Evolutionary conservation across 2,888 invertebrate species (phyloP).

Genomic region (Drosophila kanekoi): DNA sequence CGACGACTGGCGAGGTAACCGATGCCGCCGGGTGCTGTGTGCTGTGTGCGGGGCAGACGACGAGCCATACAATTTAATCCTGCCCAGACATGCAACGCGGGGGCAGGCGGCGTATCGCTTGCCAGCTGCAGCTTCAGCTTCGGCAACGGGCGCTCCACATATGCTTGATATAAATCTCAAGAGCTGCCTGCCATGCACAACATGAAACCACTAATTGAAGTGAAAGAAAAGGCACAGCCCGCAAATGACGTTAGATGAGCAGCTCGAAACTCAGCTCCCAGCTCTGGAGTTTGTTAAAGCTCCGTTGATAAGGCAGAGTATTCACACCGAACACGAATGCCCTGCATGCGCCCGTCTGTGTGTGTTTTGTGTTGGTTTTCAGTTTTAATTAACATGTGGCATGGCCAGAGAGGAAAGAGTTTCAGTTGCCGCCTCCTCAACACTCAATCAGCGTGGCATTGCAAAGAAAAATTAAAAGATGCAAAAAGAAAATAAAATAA

Average conservation of each 20-base stretch:
- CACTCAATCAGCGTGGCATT: slow-evolving; percentile 55
- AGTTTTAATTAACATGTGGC: slow-evolving; percentile 77
- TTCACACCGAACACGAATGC: slow-evolving; percentile 28
- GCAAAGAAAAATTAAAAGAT: not conserved
- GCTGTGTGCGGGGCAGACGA: not conserved
- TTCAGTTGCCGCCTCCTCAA: slow-evolving; percentile 33
- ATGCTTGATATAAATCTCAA: slow-evolving; percentile 75
- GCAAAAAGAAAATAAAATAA: not conserved
- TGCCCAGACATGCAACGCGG: slow-evolving; percentile 65
- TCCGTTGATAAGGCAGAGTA: slow-evolving; percentile 19
- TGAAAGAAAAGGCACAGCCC: slow-evolving; percentile 71
- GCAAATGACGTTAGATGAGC: slow-evolving; percentile 48
- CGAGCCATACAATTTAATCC: slow-evolving; percentile 73
- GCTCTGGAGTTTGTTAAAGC: slow-evolving; percentile 27
- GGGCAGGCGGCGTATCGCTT: slow-evolving; percentile 1
- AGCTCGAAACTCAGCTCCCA: slow-evolving; percentile 3
- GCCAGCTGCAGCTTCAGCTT: not conserved
- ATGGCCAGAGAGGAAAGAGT: slow-evolving; percentile 44
- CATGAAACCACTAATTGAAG: slow-evolving; percentile 81
- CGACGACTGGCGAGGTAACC: slow-evolving; percentile 46
- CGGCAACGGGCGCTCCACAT: slow-evolving; percentile 49
- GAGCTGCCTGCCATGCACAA: slow-evolving; percentile 70
- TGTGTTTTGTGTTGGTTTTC: slow-evolving; percentile 47
- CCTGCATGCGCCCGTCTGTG: slow-evolving; percentile 9
- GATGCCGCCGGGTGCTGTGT: slow-evolving; percentile 11